Evolutionary conservation across 64 coral and sea anemone species (phyloP).

Genomic region (Catalaphyllia jardinei): DNA sequence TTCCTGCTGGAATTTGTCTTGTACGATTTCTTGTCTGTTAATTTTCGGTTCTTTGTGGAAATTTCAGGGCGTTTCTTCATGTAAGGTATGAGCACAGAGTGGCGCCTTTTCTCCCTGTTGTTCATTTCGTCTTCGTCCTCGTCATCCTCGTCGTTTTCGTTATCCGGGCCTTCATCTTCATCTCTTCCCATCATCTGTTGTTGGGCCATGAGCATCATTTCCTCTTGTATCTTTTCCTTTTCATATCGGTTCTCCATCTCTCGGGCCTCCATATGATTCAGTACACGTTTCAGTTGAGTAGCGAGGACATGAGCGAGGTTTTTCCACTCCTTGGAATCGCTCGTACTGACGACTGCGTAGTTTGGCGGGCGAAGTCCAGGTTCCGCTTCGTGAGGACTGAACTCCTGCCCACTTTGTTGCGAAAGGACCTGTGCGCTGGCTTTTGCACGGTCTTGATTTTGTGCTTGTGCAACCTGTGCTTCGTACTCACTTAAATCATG

Average conservation of each 20-base stretch:
- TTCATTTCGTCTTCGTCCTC: constrained; percentile 27
- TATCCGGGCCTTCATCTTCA: neutral
- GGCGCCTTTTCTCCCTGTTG: constrained; percentile 13
- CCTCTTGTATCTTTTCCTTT: constrained; percentile 55
- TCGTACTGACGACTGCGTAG: neutral
- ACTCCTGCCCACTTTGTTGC: neutral
- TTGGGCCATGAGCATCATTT: constrained; percentile 42
- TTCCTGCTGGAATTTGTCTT: neutral
- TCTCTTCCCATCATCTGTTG: constrained; percentile 10
- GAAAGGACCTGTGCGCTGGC: neutral
- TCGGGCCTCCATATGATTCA: constrained; percentile 70
- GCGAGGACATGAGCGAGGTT: constrained; percentile 59
- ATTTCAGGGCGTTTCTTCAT: neutral
- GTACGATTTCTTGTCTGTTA: neutral
- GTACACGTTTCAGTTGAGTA: constrained; percentile 44
- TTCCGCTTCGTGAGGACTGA: neutral
- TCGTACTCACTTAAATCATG: constrained; percentile 31
- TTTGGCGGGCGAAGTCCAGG: neutral
- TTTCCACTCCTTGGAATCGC: constrained; percentile 59
- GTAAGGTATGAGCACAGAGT: neutral
- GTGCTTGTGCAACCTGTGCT: neutral
- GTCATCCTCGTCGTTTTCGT: constrained; percentile 27
- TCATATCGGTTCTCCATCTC: constrained; percentile 62
- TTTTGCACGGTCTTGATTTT: constrained; percentile 8
- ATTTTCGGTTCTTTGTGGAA: neutral